Evolutionary conservation across 2,888 invertebrate species (phyloP).

Genomic region (Leucophenga maculata): DNA sequence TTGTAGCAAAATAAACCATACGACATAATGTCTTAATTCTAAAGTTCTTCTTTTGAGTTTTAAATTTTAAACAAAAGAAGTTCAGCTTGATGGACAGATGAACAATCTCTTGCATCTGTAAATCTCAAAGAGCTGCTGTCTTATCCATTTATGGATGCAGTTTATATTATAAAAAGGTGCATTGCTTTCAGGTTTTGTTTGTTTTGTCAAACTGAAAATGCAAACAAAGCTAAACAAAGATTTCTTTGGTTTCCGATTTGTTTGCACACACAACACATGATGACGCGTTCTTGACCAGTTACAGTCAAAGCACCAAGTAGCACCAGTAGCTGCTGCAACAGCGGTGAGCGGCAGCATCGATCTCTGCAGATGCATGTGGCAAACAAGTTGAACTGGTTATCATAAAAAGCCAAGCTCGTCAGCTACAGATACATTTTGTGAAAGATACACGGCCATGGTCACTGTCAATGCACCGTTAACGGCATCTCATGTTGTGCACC

Average conservation of each 20-base stretch:
- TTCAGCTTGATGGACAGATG: too few species aligned
- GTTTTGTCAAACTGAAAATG: background rate
- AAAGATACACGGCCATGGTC: constrained; percentile 22
- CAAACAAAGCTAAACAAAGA: background rate
- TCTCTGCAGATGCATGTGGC: constrained; percentile 29
- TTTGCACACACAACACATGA: constrained; percentile 8
- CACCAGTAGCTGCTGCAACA: constrained; percentile 31
- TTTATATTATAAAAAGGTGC: too few species aligned
- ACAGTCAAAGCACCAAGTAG: too few species aligned
- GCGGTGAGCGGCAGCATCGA: too few species aligned
- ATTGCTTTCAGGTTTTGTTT: too few species aligned
- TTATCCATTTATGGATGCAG: too few species aligned
- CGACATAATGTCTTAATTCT: too few species aligned
- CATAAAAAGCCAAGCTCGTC: constrained; percentile 20
- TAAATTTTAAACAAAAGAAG: too few species aligned
- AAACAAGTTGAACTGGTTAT: constrained; percentile 61
- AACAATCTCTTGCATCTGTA: too few species aligned
- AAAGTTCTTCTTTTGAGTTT: too few species aligned
- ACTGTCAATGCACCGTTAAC: constrained; percentile 52
- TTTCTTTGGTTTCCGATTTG: constrained; percentile 5
- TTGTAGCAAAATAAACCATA: too few species aligned
- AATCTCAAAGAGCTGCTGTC: too few species aligned
- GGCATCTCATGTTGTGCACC: constrained; percentile 35
- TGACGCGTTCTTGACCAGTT: constrained; percentile 44
- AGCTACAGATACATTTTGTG: constrained; percentile 22